Base-by-base conservation (phyloP, 1,140 invertebrate genomes). In the Drosophila jambulina region DNA sequence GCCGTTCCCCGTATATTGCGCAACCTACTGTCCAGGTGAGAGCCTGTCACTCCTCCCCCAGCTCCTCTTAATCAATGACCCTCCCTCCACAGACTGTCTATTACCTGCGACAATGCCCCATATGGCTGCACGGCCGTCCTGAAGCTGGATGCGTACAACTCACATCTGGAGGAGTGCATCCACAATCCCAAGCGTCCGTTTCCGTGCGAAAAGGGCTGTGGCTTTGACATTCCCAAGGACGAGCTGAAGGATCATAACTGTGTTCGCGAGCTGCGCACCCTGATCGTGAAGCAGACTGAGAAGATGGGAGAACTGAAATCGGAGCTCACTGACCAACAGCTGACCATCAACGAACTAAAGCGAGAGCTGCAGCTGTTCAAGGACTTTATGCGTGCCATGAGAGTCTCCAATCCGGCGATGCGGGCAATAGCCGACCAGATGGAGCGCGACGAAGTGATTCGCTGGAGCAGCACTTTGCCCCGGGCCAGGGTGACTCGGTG, bases 191-290 rank as follows among this genome's bases (percentile, higher is more conserved):
- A 99, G 93, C 95, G 97, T 91, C 98, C 98, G 19, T 96, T 98
- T 71, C 95, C 96, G 27, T 99, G 98, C 93, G 97, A 98, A 81
- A 96, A 97, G 88, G 98, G 98, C 7, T 99, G 98, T 93, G 98
- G 97, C 43, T 94, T 98, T 25, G 96, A 98, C 57, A 97, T 99
- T 83, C 98, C 98, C 27, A 99, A 98, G 94, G 98, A 99, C 94
- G 98, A 99, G 93, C 92, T 99, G 1, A 97, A 97, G 38, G 97
- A 98, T 80, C 98, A 99, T 91, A 99, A 99, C 91, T 99, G 98
- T 93, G 96, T 99, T 8, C 94, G 96, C 74, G 98, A 99, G 93
- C 93, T 99, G 3, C 94, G 98, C 58, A 95, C 95, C 10, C 92
- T 98, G n/a, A 96, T 99, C 59, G 95, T 97, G 51, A 96, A 96